A percentile compares a stretch with the other conserved stretches of the same genome.
Conservation (phyloP, 2,888 invertebrate species). For the Callimorpha dominula region DNA sequence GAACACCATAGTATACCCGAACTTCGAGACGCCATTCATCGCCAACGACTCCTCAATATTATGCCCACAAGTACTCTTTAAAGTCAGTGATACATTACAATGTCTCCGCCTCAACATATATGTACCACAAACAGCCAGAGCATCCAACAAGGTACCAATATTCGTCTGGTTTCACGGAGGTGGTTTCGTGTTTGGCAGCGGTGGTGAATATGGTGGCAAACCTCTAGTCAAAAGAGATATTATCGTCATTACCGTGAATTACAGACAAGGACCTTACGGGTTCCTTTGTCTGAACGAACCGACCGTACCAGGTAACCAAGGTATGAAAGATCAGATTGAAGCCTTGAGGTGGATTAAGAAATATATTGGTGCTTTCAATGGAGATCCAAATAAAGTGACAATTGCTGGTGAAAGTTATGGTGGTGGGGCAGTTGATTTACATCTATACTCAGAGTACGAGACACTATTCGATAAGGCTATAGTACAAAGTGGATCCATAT, state of each 20-base stretch:
- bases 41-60: slow-evolving; percentile 60
- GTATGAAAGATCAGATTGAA: slow-evolving; percentile 70
- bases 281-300: slow-evolving; percentile 70
- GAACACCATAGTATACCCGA: slow-evolving; percentile 53
- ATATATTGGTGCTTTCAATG: slow-evolving; percentile 71
- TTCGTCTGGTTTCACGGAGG: slow-evolving; percentile 78
- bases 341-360: slow-evolving; percentile 69
- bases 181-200: slow-evolving; percentile 65
- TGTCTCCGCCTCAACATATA: slow-evolving; percentile 62
- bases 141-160: slow-evolving; percentile 58
- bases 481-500: slow-evolving; percentile 67
- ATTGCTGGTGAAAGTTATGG: slow-evolving; percentile 75
- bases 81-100: slow-evolving; percentile 54
- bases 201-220: slow-evolving; percentile 63
- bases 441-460: slow-evolving; percentile 62
- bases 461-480: slow-evolving; percentile 65
- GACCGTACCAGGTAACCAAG: slow-evolving; percentile 66
- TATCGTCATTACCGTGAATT: slow-evolving; percentile 65
- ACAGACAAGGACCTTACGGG: slow-evolving; percentile 73
- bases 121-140: slow-evolving; percentile 51
- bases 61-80: slow-evolving; percentile 60
- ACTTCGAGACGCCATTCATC: slow-evolving; percentile 56
- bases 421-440: slow-evolving; percentile 66
- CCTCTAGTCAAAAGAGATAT: slow-evolving; percentile 63
- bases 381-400: slow-evolving; percentile 64